Conservation (phyloP, 2,113 vertebrate genomes). For the Clarias batrachus region DNA sequence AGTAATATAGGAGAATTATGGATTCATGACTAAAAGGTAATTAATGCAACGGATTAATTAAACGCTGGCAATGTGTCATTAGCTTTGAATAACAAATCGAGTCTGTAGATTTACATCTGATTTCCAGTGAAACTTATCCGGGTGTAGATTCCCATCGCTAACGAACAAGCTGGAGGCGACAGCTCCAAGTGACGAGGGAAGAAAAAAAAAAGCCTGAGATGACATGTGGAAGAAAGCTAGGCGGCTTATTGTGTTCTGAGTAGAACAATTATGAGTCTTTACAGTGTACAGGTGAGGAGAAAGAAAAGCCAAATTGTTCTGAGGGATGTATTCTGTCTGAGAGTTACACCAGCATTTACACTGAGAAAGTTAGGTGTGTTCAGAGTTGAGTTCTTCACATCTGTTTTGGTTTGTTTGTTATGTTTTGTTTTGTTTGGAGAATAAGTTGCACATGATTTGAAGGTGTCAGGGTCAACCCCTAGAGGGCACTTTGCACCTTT, state of each 20-base stretch:
- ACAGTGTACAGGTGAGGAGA: neutral
- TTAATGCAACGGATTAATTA: constrained; percentile 29
- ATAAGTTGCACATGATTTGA: too few relatives aligned
- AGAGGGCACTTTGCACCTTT: too few relatives aligned
- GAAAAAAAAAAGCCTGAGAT: neutral
- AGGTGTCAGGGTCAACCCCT: too few relatives aligned
- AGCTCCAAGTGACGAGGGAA: neutral
- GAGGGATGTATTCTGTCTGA: neutral
- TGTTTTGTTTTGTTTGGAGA: too few relatives aligned
- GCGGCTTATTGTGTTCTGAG: neutral
- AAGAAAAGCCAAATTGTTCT: neutral
- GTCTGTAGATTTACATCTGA: constrained; percentile 16
- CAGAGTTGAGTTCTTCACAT: neutral
- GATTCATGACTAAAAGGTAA: constrained; percentile 29
- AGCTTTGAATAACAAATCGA: constrained; percentile 28
- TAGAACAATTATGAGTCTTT: neutral
- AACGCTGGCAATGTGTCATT: neutral
- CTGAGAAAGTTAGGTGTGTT: neutral
- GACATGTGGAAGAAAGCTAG: neutral
- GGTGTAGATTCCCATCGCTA: neutral
- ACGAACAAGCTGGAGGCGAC: neutral
- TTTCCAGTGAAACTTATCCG: neutral
- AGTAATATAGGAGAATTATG: neutral
- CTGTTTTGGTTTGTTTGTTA: too few relatives aligned
- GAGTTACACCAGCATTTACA: neutral